Evolutionary conservation across 2,113 vertebrate genomes (phyloP).

Genomic region (Thymallus thymallus): DNA sequence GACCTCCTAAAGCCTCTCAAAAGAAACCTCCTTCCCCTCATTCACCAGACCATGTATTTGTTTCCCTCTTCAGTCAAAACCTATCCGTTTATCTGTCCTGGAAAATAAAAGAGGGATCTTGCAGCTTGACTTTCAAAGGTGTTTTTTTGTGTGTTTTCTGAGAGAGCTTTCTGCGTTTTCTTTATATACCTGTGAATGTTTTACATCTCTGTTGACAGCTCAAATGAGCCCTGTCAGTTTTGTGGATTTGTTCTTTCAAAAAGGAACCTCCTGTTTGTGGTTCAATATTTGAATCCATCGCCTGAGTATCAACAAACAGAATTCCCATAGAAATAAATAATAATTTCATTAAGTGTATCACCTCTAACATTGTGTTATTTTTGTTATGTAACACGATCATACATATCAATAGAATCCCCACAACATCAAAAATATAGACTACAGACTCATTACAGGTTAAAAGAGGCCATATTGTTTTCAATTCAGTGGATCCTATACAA

Average conservation of each 20-base stretch:
- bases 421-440: too few species aligned
- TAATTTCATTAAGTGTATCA: neutral
- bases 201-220: too few species aligned
- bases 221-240: neutral
- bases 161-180: neutral
- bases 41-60: neutral
- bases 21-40: neutral
- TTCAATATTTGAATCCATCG: neutral
- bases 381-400: too few species aligned
- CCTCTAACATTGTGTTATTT: neutral
- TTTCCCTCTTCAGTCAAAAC: slow-evolving; percentile 4
- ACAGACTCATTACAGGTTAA: too few species aligned
- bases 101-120: neutral
- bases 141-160: neutral
- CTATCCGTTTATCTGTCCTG: neutral
- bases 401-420: too few species aligned
- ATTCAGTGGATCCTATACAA: neutral
- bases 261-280: neutral
- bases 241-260: neutral
- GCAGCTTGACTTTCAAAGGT: neutral
- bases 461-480: neutral
- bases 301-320: neutral
- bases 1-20: slow-evolving; percentile 1
- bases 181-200: too few species aligned
- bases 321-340: neutral